Conservation (phyloP, 92 coral and sea anemone species). For the Epizoanthus ramosus region DNA sequence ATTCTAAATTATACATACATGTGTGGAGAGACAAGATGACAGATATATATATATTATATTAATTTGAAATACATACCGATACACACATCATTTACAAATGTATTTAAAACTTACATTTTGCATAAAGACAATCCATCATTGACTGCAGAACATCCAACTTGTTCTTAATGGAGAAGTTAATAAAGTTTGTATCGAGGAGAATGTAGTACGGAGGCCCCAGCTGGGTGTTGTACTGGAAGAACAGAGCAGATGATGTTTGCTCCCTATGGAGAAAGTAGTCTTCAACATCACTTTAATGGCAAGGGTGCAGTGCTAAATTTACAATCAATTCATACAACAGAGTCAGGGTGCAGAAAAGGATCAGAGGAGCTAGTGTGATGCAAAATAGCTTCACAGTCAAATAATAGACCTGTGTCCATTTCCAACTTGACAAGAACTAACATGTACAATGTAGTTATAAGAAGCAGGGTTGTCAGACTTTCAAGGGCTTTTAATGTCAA, state of each 20-base stretch:
- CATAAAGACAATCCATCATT: constrained; percentile 99
- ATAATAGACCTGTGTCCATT: no score
- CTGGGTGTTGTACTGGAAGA: constrained; percentile 96
- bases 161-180: constrained; percentile 96
- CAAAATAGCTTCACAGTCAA: no score
- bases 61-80: no score
- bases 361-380: no score
- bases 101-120: constrained; percentile 81
- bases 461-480: no score
- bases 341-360: background rate
- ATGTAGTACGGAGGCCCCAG: constrained; percentile 97
- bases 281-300: background rate
- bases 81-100: background rate
- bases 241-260: constrained; percentile 94
- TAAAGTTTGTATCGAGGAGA: constrained; percentile 95
- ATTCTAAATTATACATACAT: no score
- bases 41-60: no score
- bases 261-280: constrained; percentile 51
- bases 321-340: no score
- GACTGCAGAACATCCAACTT: constrained; percentile 92
- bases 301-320: background rate
- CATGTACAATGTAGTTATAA: no score
- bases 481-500: no score
- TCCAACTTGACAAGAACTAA: no score
- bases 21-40: no score